phyloP scores from a whole-genome alignment of 2,113 vertebrate species.

The Vanacampus margaritifer region DNA sequence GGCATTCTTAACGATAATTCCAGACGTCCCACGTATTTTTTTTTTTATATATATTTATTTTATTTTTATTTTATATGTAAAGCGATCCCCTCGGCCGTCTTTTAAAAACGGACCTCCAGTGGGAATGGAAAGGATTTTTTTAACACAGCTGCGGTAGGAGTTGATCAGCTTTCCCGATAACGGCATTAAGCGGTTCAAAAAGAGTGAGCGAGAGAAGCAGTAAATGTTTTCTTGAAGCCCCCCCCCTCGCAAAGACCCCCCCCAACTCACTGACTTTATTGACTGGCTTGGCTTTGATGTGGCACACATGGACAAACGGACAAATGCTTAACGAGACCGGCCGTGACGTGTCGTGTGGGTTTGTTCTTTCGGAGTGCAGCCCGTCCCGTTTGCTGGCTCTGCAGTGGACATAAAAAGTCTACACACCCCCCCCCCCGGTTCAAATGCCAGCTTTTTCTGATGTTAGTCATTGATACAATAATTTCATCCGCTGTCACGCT shows the following conservation, averaged over 20 bases:
- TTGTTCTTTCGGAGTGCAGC: neutral
- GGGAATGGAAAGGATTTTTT: conserved; percentile 26
- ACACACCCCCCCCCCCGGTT: too few relatives aligned
- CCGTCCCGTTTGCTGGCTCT: neutral
- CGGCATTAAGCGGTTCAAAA: conserved; percentile 17
- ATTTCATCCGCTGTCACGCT: too few relatives aligned
- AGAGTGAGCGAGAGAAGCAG: conserved; percentile 15
- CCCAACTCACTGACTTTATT: too few relatives aligned
- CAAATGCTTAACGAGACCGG: conserved; percentile 47
- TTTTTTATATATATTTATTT: too few relatives aligned
- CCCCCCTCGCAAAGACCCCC: neutral
- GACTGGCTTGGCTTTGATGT: conserved; percentile 46
- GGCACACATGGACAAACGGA: conserved; percentile 41
- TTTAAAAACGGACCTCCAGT: conserved; percentile 16
- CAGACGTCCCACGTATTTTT: conserved; percentile 15
- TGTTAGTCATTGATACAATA: too few relatives aligned
- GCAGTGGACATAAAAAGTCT: neutral
- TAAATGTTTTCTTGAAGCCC: conserved; percentile 41
- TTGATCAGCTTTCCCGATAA: conserved; percentile 48
- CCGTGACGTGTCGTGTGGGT: conserved; percentile 24
- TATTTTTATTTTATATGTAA: conserved; percentile 3
- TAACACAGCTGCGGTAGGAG: conserved; percentile 24
- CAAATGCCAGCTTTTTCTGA: too few relatives aligned
- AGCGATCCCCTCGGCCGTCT: conserved; percentile 35
- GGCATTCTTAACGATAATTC: conserved; percentile 9